Evolutionary conservation across 2,113 vertebrate species (phyloP).

Genomic region (Halichoerus grypus): DNA sequence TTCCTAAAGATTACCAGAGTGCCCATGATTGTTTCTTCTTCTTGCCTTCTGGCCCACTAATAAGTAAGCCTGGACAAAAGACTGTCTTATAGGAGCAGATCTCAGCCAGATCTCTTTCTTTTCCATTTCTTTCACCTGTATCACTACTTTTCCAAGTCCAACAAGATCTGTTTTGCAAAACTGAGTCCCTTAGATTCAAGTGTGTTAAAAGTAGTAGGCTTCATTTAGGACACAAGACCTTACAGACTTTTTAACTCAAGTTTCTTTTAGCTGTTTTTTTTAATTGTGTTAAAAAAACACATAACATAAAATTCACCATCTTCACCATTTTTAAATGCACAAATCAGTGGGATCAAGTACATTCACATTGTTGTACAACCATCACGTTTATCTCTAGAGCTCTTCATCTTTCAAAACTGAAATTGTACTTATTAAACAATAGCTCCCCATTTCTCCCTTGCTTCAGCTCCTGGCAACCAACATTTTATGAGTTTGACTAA

Average conservation of each 20-base stretch:
- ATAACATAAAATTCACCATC: neutral
- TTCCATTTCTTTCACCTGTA: neutral
- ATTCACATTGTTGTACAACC: neutral
- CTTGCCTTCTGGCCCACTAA: rapidly evolving
- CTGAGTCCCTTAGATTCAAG: neutral
- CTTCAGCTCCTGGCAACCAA: neutral
- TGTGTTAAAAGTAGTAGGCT: neutral
- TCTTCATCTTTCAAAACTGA: neutral
- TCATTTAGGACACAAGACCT: neutral
- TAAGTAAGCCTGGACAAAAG: neutral
- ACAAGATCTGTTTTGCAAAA: neutral
- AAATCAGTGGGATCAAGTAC: neutral
- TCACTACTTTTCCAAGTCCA: neutral
- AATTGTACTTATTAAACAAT: neutral
- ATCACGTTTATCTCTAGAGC: neutral
- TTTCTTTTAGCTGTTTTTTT: neutral
- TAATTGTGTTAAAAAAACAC: constrained; percentile 16
- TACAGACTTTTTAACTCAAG: neutral
- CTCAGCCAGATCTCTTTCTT: neutral
- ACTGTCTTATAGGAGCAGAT: neutral
- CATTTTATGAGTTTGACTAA: neutral
- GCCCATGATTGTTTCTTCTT: neutral
- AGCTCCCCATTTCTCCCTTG: neutral
- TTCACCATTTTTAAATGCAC: neutral
- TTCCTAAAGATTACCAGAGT: neutral